These are phyloP conservation scores for Podarcis muralis DNA, from an alignment of 2,113 vertebrate genomes.

Conservation along the genomic window DNA sequence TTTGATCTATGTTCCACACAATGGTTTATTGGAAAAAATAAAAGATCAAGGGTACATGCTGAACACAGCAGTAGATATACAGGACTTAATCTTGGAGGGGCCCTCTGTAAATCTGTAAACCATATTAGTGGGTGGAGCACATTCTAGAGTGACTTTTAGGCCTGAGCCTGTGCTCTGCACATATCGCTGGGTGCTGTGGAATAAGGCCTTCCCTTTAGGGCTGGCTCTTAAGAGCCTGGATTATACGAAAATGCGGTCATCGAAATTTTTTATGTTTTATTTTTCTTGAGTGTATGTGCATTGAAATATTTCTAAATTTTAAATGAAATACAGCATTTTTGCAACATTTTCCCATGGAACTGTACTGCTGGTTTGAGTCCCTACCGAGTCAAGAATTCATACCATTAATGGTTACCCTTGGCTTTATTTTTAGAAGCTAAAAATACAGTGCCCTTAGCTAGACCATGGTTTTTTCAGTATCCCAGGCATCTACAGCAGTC, in stretches of 20 bases:
- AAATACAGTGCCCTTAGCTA: conserved; percentile 3
- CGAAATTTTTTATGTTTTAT: neutral
- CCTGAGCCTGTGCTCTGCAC: neutral
- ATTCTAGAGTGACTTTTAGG: no score
- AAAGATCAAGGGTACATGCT: no score
- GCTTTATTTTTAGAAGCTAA: conserved; percentile 27
- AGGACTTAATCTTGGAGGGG: neutral
- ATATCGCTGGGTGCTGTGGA: neutral
- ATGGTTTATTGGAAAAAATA: neutral
- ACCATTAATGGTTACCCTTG: conserved; percentile 1
- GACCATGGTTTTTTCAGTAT: neutral
- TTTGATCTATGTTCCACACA: neutral
- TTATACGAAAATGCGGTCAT: neutral
- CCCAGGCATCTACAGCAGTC: conserved; percentile 8
- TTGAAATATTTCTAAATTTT: neutral
- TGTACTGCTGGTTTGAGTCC: neutral
- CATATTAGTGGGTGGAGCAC: neutral
- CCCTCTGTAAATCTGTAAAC: neutral
- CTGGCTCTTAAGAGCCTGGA: neutral
- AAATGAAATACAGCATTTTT: neutral
- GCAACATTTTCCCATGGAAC: neutral
- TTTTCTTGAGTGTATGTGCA: neutral
- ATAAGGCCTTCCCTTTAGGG: neutral
- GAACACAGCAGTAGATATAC: neutral
- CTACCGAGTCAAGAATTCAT: conserved; percentile 14